Evolutionary conservation across 1,140 invertebrate genomes (phyloP), one percentile per base, ranked within the genome.

Genomic region (Anadara kagoshimensis): DNA sequence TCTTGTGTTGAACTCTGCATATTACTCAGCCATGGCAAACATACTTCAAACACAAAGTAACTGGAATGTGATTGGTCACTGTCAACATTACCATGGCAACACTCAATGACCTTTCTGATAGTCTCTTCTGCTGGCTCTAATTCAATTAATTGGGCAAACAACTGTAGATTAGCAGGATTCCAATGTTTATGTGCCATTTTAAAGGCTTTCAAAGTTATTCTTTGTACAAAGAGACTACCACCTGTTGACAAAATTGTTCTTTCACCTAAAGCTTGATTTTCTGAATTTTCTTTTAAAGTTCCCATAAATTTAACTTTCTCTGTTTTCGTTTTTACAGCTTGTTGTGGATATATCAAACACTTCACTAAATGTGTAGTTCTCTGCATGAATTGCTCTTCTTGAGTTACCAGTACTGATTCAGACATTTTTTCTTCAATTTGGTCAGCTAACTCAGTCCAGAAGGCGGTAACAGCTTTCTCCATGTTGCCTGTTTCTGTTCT

Each of bases 11-110:
- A 29, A 51, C 57, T 47, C 22, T 77, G 66, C 22, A 73, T 49
- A 51, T 79, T 67, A 26, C 77, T 54, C 58, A 81, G 53, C 80
- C 80, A 81, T 49, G 80, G 80, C 43, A 81, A 62, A 79, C 77
- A 79, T 24, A 81, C 76, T 51, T 78, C 62, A 68, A 81, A 81
- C 44, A 81, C 78, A 78, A 81, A 81, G 51, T 79, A 81, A 56
- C 69, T 63, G 45, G 79, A 76, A 26, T 70, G 69, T 53, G 76
- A 71, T 57, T 78, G 69, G 22, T 72, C 57, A 20, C 58, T 72
- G 18, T n/a, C 57, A 22, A 73, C 51, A 59, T 76, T 69, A 63
- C 76, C 76, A 72, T 81, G 71, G 65, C 79, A 81, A 72, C 69
- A 24, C 26, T 69, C 54, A 56, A 81, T 81, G 49, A 81, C 75